Conservation (phyloP, 2,888 invertebrate species). For the Tholera decimalis region DNA sequence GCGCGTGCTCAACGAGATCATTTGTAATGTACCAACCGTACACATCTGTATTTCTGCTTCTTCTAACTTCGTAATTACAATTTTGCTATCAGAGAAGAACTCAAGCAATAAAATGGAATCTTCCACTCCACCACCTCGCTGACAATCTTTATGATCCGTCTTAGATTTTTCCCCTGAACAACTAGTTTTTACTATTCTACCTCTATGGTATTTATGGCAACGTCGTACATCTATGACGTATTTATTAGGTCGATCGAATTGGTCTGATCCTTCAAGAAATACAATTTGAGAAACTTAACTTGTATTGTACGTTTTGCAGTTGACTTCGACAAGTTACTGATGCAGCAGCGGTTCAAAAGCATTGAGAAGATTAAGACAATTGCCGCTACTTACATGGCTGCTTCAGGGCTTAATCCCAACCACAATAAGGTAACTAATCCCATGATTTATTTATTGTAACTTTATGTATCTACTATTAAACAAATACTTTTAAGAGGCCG, state of each 20-base stretch:
- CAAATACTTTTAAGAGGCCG: too few species aligned
- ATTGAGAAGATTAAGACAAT: conserved; percentile 99
- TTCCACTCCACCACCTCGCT: too few species aligned
- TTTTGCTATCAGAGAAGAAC: neutral
- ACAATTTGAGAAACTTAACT: too few species aligned
- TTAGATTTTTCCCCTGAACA: too few species aligned
- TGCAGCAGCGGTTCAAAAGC: conserved; percentile 96
- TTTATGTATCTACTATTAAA: too few species aligned
- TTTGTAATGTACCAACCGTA: conserved; percentile 93
- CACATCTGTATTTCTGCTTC: conserved; percentile 15
- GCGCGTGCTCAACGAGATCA: conserved; percentile 99
- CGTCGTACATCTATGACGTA: too few species aligned
- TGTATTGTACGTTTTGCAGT: conserved; percentile 88
- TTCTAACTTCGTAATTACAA: neutral
- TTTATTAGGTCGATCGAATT: too few species aligned
- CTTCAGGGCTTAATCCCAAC: conserved; percentile 97
- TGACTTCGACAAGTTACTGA: conserved; percentile 97
- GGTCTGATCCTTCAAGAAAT: too few species aligned
- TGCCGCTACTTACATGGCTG: conserved; percentile 98
- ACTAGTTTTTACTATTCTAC: too few species aligned
- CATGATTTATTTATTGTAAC: neutral
- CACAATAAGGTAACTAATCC: conserved; percentile 85
- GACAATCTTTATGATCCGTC: too few species aligned
- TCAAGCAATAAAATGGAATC: neutral
- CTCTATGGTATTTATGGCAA: too few species aligned